phyloP scores from a whole-genome alignment of 37 sponge, comb jelly and placozoan species.

The Oscarella lobularis region DNA sequence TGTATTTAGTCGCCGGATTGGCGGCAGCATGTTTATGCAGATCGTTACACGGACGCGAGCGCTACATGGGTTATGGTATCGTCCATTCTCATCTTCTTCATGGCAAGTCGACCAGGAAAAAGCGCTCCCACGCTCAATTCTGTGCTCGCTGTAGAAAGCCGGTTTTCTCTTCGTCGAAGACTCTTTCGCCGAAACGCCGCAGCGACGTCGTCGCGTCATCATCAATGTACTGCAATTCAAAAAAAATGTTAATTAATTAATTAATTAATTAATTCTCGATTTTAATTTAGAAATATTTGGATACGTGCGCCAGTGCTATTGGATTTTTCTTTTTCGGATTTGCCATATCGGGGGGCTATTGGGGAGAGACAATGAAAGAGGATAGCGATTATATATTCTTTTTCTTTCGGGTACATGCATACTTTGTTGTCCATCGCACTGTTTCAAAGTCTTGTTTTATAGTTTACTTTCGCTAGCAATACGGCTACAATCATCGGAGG shows the following conservation, averaged over 20 bases:
- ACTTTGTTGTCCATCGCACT: no score
- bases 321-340: conserved; percentile 83
- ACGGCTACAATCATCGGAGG: conserved; percentile 85
- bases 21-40: not conserved
- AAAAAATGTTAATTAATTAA: no score
- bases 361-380: not conserved
- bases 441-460: not conserved
- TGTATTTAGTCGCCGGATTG: no score
- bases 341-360: conserved; percentile 39
- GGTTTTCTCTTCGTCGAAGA: not conserved
- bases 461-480: conserved; percentile 91
- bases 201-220: not conserved
- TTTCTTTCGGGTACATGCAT: not conserved
- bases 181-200: not conserved
- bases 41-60: conserved; percentile 59
- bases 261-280: no score
- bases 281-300: conserved; percentile 51
- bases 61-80: conserved; percentile 60
- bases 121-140: not conserved
- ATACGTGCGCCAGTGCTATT: conserved; percentile 84
- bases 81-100: conserved; percentile 81
- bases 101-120: conserved; percentile 2
- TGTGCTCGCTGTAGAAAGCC: not conserved
- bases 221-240: not conserved
- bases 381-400: not conserved